A percentile compares a stretch with the other conserved stretches of the same genome.
Conservation (phyloP, 2,113 vertebrate genomes). For the Enhydra lutris region DNA sequence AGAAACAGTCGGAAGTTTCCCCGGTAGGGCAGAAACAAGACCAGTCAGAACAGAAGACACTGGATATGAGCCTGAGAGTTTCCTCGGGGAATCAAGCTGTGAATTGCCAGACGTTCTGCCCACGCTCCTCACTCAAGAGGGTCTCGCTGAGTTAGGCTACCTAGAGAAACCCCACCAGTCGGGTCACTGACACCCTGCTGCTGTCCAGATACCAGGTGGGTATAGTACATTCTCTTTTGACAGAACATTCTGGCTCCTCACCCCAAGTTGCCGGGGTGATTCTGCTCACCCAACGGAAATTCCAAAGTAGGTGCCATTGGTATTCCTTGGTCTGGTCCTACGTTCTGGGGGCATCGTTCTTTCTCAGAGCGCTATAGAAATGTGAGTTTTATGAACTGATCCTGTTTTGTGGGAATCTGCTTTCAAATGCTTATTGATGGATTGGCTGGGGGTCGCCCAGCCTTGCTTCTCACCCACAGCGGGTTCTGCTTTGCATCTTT, state of each 20-base stretch:
- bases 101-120: background rate
- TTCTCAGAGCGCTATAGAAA: background rate
- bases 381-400: background rate
- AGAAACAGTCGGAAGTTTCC: background rate
- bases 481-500: background rate
- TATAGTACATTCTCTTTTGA: background rate
- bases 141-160: background rate
- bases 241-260: background rate
- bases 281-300: background rate
- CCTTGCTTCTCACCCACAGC: background rate
- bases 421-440: background rate
- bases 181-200: too few relatives aligned
- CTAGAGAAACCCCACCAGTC: background rate
- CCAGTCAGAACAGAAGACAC: background rate
- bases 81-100: background rate
- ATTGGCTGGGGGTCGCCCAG: background rate
- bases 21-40: background rate
- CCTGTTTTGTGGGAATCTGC: background rate
- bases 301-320: background rate
- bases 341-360: too few relatives aligned
- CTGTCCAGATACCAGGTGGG: too few relatives aligned
- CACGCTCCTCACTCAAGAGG: accelerated
- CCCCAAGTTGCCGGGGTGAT: background rate
- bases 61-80: background rate
- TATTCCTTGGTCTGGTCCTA: too few relatives aligned